Evolutionary conservation across 1,140 invertebrate genomes (phyloP).

Genomic region (Cyphomyrmex costatus): DNA sequence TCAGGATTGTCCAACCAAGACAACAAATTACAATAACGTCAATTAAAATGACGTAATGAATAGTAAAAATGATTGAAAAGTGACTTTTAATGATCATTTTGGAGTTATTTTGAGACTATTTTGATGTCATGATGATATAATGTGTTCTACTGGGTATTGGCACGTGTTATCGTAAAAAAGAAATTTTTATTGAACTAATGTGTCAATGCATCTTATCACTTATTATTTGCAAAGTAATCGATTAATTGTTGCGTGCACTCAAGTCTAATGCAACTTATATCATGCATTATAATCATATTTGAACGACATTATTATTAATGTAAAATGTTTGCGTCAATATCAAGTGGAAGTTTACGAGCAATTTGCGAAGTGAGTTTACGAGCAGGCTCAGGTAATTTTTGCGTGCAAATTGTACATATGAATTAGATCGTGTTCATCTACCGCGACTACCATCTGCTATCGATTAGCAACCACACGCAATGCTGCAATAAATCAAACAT

Average conservation of each 20-base stretch:
- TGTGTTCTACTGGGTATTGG: too few species aligned
- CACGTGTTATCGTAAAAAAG: too few species aligned
- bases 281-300: background rate
- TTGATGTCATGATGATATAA: too few species aligned
- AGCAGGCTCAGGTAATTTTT: background rate
- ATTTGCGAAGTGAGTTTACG: background rate
- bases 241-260: background rate
- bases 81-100: too few species aligned
- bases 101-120: too few species aligned
- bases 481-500: slow-evolving; percentile 15
- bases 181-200: background rate
- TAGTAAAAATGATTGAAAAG: too few species aligned
- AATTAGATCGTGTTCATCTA: slow-evolving; percentile 30
- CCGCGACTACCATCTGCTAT: background rate
- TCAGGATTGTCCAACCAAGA: background rate
- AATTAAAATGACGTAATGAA: too few species aligned
- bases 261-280: background rate
- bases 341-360: background rate
- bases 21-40: too few species aligned
- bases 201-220: background rate
- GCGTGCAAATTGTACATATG: background rate
- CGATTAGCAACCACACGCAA: slow-evolving; percentile 17
- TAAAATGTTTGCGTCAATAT: background rate
- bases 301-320: slow-evolving; percentile 20
- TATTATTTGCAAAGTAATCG: background rate